phyloP scores from a whole-genome alignment of 2,797 vertebrate genomes.

The Notolepis coatsorum region DNA sequence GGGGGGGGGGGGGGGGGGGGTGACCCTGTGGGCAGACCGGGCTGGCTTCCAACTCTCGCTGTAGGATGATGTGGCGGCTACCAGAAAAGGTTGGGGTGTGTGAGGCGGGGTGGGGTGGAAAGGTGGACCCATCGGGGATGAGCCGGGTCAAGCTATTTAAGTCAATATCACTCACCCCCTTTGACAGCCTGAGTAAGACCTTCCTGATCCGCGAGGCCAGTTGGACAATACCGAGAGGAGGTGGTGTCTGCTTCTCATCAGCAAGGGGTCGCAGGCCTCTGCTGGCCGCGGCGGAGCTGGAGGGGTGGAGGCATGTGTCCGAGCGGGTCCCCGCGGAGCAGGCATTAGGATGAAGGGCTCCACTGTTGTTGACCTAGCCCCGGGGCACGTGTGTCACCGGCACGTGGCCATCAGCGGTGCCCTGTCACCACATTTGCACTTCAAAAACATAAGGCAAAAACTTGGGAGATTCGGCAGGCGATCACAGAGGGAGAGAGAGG shows the following conservation, averaged over 20 bases:
- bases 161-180: slow-evolving; percentile 69
- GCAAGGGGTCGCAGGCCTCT: slow-evolving; percentile 62
- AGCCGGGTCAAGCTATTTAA: slow-evolving; percentile 75
- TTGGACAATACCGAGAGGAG: slow-evolving; percentile 61
- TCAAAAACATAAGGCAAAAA: slow-evolving; percentile 65
- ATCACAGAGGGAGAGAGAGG: slow-evolving; percentile 41
- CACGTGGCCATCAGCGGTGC: slow-evolving; percentile 71
- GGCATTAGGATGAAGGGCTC: slow-evolving; percentile 69
- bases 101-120: slow-evolving; percentile 55
- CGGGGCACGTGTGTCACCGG: slow-evolving; percentile 77
- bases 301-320: slow-evolving; percentile 65
- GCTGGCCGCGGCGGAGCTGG: slow-evolving; percentile 39
- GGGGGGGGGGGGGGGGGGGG: slow-evolving; percentile 59
- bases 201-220: slow-evolving; percentile 69
- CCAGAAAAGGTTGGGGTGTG: slow-evolving; percentile 47
- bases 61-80: slow-evolving; percentile 40
- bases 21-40: slow-evolving; percentile 53
- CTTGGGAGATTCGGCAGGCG: slow-evolving; percentile 30
- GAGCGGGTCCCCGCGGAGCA: slow-evolving; percentile 68
- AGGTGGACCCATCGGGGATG: slow-evolving; percentile 67
- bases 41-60: slow-evolving; percentile 58
- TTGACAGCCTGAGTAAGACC: slow-evolving; percentile 79
- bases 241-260: slow-evolving; percentile 62
- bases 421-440: slow-evolving; percentile 79
- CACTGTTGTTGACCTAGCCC: slow-evolving; percentile 81